Conservation (phyloP, 2,113 vertebrate species). For the Chaetura pelagica region DNA sequence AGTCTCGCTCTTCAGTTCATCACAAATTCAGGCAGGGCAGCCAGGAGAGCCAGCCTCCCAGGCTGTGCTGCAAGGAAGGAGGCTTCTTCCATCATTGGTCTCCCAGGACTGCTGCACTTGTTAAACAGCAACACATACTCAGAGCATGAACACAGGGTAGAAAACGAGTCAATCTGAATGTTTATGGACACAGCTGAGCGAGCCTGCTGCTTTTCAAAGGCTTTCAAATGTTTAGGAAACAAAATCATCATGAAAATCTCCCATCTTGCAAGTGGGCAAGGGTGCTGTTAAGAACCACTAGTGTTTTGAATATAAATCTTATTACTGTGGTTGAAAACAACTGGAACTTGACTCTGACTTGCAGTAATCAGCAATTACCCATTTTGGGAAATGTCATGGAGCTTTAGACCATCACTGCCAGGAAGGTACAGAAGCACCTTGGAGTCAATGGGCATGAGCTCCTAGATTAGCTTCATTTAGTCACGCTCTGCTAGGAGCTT, state of each 20-base stretch:
- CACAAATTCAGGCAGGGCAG: not conserved
- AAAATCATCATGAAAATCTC: not conserved
- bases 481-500: not conserved
- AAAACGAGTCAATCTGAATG: slow-evolving; percentile 19
- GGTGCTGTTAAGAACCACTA: not conserved
- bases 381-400: not conserved
- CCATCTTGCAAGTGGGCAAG: not conserved
- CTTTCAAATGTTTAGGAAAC: slow-evolving; percentile 52
- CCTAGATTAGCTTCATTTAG: not conserved
- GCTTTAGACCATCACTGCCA: not conserved
- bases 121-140: not conserved
- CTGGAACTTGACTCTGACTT: not conserved
- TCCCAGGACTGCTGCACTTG: not conserved
- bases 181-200: slow-evolving; percentile 33
- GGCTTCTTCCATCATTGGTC: not conserved
- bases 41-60: not conserved
- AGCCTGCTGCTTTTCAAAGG: slow-evolving; percentile 24
- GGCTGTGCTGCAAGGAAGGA: not conserved
- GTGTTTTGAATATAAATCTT: not conserved
- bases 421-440: not conserved
- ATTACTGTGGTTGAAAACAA: not conserved
- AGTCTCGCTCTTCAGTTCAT: not conserved
- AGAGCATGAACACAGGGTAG: not conserved
- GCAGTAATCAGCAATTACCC: not conserved
- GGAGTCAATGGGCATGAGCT: not conserved